phyloP scores from a whole-genome alignment of 2,797 vertebrate genomes.

The Trachurus trachurus region DNA sequence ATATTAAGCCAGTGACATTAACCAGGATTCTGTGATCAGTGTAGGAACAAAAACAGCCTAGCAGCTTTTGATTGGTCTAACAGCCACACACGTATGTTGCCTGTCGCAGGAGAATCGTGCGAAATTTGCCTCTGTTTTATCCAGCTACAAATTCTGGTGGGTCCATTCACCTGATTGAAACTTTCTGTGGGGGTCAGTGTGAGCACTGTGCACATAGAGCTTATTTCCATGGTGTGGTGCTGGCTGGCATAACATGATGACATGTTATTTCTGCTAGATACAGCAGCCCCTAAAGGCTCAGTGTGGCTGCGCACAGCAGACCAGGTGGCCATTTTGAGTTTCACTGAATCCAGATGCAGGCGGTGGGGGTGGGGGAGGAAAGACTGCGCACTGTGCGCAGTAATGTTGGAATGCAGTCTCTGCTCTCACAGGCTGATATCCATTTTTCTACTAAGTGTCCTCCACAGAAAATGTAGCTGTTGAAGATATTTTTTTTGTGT shows the following conservation, averaged over 20 bases:
- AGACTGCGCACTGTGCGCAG: slow-evolving; percentile 66
- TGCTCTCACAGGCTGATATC: slow-evolving; percentile 55
- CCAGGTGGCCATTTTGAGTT: slow-evolving; percentile 85
- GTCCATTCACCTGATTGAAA: slow-evolving; percentile 10
- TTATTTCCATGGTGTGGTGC: background rate
- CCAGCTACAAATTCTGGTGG: background rate
- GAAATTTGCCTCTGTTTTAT: background rate
- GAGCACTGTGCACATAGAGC: background rate
- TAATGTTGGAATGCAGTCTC: slow-evolving; percentile 74
- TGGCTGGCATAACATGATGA: slow-evolving; percentile 27
- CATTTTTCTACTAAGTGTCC: slow-evolving; percentile 33
- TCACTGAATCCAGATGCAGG: slow-evolving; percentile 81
- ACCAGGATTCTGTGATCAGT: background rate
- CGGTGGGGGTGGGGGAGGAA: slow-evolving; percentile 67
- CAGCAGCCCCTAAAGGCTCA: slow-evolving; percentile 37
- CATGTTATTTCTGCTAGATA: slow-evolving; percentile 25
- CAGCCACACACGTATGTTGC: background rate
- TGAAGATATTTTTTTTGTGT: background rate
- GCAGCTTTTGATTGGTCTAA: background rate
- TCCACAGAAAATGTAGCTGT: slow-evolving; percentile 9
- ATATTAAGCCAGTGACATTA: background rate
- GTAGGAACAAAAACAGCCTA: background rate
- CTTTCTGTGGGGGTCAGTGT: background rate
- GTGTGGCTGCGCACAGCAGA: slow-evolving; percentile 65
- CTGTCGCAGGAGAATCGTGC: background rate